Conservation (phyloP, 1,140 invertebrate species). For the Palaemon carinicauda region DNA sequence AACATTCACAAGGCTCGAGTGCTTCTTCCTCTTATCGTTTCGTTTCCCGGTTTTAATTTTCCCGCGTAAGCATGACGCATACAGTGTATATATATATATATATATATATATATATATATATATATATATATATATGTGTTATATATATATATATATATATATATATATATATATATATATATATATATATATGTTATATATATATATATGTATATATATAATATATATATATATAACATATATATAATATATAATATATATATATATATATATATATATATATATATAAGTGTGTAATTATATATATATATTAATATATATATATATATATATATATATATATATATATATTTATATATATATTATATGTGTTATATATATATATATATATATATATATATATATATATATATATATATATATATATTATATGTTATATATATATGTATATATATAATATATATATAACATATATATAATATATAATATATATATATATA, state of each 20-base stretch:
- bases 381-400: slow-evolving; percentile 3
- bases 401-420: not conserved
- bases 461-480: not conserved
- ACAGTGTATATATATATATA: not conserved
- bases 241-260: not conserved
- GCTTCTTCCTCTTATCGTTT: too few species aligned
- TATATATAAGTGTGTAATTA: not conserved
- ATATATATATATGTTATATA: not conserved
- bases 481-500: too few species aligned
- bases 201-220: not conserved
- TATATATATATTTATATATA: not conserved
- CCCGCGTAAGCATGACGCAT: too few species aligned
- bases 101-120: not conserved
- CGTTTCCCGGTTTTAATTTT: too few species aligned
- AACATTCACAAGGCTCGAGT: too few species aligned
- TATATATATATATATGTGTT: not conserved
- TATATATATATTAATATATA: slow-evolving; percentile 1
- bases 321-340: not conserved
- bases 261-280: not conserved
- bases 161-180: not conserved
- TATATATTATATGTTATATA: not conserved
- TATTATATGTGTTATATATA: not conserved
- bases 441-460: not conserved
- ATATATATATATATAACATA: not conserved
- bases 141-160: not conserved